Base-by-base conservation (phyloP, 92 coral and sea anemone species). In the Nematostella vectensis region DNA sequence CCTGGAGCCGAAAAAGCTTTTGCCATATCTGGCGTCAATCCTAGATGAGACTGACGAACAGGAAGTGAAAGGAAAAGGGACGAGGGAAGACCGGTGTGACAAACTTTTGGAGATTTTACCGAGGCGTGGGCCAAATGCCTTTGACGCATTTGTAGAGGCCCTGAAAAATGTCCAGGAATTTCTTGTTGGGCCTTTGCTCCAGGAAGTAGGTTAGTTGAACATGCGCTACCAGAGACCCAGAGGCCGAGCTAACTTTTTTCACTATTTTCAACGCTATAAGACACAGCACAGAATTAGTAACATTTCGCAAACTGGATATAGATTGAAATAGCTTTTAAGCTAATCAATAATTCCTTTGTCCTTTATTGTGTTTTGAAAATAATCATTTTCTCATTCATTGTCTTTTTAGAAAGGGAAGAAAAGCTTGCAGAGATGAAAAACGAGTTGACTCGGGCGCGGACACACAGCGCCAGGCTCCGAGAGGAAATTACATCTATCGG, bases 91-190 rank as follows among this genome's bases (percentile, higher is more conserved):
- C 19, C 81, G 72, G 21, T 71, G 31, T 25, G 95, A 85, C 55
- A 53, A 47, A 25, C 16, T 85, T 48, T 63, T 85, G n/a, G 84
- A 85, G 24, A 70, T 85, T 27, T 59, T 85, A n/a, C 95, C 95
- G 1, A 70, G 95, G 50, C 75, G 95, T 54, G 95, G 95, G 0
- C 88, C 88, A 4, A 28, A 63, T 3, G 95, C 95, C 21, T 85
- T 81, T 67, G 45, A 58, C 0, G 60, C 55, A 3, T 81, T 85
- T 44, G 59, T 85, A 36, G 75, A 71, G 19, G 95, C 95, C 16
- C 50, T 85, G 27, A 70, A 71, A 17, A 29, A 21, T 31, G 72
- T 70, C 11, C 95, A 85, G 47, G 77, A 76, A 16, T 71, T 69
- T 51, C 39, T 85, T 21, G 95, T 80, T 17, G 39, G 38, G 16